phyloP scores from a whole-genome alignment of 2,888 invertebrate species.

The Micoletzkya japonica region DNA sequence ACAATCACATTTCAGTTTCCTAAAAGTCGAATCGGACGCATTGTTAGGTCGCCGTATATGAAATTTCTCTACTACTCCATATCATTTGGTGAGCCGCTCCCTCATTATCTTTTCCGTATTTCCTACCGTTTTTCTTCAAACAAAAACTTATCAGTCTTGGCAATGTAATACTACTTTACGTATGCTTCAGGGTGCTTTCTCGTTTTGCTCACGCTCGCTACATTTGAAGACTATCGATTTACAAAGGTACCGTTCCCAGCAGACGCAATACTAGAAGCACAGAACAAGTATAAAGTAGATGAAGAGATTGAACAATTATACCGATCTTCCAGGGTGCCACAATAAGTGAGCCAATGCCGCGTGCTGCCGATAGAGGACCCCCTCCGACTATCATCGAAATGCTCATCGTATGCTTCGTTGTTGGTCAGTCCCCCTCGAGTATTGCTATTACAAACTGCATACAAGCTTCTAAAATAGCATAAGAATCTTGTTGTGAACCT shows the following conservation, averaged over 20 bases:
- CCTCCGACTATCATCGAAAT: conserved; percentile 68
- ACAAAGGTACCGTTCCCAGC: conserved; percentile 39
- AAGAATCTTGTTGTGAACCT: neutral
- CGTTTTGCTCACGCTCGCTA: conserved; percentile 67
- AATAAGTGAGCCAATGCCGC: conserved; percentile 21
- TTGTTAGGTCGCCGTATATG: conserved; percentile 70
- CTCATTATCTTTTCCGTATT: neutral
- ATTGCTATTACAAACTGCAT: neutral
- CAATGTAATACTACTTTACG: too few relatives aligned
- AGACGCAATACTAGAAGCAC: conserved; percentile 27
- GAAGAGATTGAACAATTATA: neutral
- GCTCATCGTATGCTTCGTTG: conserved; percentile 69
- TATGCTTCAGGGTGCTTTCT: conserved; percentile 66
- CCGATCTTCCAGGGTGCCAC: neutral
- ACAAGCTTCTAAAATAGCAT: neutral
- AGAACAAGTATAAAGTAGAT: too few relatives aligned
- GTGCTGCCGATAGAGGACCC: conserved; percentile 66
- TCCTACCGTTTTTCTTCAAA: neutral
- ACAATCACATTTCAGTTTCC: conserved; percentile 59
- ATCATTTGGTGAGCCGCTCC: conserved; percentile 65
- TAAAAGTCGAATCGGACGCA: conserved; percentile 67
- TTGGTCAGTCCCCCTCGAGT: conserved; percentile 63
- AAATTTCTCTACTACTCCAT: conserved; percentile 71
- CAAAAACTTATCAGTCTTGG: too few relatives aligned
- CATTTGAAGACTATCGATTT: conserved; percentile 58